Conservation (phyloP, 2,797 vertebrate genomes). For the Chaenodraco wilsoni region DNA sequence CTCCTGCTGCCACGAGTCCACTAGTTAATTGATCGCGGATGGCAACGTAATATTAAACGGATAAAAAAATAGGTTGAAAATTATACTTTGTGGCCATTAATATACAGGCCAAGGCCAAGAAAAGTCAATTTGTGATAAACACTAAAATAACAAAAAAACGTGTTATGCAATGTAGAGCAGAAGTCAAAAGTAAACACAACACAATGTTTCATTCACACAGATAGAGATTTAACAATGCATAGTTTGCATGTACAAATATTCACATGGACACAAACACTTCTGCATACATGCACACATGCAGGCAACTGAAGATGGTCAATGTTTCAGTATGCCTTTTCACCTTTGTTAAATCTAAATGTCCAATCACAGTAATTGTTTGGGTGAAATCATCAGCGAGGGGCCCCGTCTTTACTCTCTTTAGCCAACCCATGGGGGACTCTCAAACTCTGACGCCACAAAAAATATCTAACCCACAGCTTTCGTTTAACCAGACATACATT, state of each 20-base stretch:
- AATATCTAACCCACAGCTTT: slow-evolving; percentile 85
- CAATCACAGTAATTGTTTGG: slow-evolving; percentile 83
- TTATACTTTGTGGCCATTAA: too few relatives aligned
- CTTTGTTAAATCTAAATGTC: slow-evolving; percentile 53
- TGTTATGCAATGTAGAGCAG: slow-evolving; percentile 22
- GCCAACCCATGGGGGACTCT: slow-evolving; percentile 79
- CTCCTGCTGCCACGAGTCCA: too few relatives aligned
- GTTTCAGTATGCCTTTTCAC: slow-evolving; percentile 18
- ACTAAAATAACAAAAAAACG: slow-evolving; percentile 19
- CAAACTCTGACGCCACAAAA: slow-evolving; percentile 75
- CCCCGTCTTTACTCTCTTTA: slow-evolving; percentile 79
- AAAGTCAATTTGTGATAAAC: too few relatives aligned
- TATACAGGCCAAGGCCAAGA: too few relatives aligned
- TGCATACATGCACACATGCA: not conserved
- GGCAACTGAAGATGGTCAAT: slow-evolving; percentile 8
- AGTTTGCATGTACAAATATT: not conserved
- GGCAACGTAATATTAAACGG: too few relatives aligned
- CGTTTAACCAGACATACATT: slow-evolving; percentile 92
- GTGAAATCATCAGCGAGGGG: slow-evolving; percentile 75
- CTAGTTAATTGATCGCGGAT: too few relatives aligned
- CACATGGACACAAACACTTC: not conserved
- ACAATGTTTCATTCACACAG: slow-evolving; percentile 27
- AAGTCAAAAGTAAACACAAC: slow-evolving; percentile 40
- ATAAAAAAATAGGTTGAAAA: too few relatives aligned
- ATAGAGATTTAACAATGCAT: slow-evolving; percentile 23